Evolutionary conservation across 1,140 invertebrate genomes (phyloP).

Genomic region (Thalassaphorura encarpata): DNA sequence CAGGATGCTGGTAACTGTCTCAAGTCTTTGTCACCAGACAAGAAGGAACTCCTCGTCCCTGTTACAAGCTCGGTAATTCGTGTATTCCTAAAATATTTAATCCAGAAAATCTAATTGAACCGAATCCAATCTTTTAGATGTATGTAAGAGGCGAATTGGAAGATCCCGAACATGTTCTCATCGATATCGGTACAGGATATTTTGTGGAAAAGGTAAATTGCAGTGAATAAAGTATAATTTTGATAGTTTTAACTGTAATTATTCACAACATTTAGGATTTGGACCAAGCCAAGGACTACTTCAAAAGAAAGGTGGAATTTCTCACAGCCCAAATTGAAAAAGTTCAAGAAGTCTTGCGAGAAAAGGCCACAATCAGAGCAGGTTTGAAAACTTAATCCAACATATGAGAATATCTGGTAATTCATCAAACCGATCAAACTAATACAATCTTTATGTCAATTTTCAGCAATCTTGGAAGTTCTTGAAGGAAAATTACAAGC

Average conservation of each 20-base stretch:
- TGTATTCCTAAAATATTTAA: no score
- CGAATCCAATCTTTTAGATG: slow-evolving; percentile 63
- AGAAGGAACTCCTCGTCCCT: slow-evolving; percentile 75
- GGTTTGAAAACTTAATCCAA: slow-evolving; percentile 42
- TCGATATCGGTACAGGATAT: slow-evolving; percentile 92
- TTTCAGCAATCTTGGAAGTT: slow-evolving; percentile 42
- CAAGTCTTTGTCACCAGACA: slow-evolving; percentile 61
- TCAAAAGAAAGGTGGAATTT: slow-evolving; percentile 80
- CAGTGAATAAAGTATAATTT: neutral
- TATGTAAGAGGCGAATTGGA: slow-evolving; percentile 80
- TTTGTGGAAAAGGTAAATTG: slow-evolving; percentile 80
- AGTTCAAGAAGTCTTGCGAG: slow-evolving; percentile 69
- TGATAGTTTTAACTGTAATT: no score
- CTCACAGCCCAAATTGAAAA: slow-evolving; percentile 90
- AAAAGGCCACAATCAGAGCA: slow-evolving; percentile 77
- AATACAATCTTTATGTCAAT: neutral
- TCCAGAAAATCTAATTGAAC: no score
- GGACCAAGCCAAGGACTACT: slow-evolving; percentile 82
- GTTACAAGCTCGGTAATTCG: slow-evolving; percentile 73
- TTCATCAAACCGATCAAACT: neutral
- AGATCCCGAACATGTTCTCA: slow-evolving; percentile 70
- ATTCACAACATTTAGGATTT: no score
- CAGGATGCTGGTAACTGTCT: slow-evolving; percentile 73
- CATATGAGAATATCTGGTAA: neutral
- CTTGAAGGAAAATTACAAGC: slow-evolving; percentile 42